Base-by-base conservation (phyloP, 1,140 invertebrate genomes). In the Caenorhabditis briggsae region DNA sequence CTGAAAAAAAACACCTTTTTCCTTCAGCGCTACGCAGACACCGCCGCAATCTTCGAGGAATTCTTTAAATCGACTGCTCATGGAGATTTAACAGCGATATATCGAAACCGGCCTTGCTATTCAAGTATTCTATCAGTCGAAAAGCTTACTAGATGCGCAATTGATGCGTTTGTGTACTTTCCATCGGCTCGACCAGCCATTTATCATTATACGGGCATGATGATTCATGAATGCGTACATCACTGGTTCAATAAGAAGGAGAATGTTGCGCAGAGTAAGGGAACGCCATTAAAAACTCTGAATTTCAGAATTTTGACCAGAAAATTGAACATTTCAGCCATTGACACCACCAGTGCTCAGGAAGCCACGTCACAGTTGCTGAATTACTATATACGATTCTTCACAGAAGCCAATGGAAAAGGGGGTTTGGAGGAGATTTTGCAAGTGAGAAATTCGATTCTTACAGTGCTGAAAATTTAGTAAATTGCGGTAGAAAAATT, bases 221-320 rank as follows among this genome's bases (percentile, higher is more conserved):
- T 86, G 18, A 56, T 86, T 6, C 85, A 86, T 18, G 85, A 86
- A 65, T 85, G n/a, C 11, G 64, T 55, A 2, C 65, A 86, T 41
- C n/a, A 43, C 18, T 86, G 74, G 43, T 74, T 86, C 23, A 50
- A 20, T n/a, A 11, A 59, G 33, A 59, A 59, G 43, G 85, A 86
- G 78, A 86, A 86, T 18, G 46, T 70, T 11, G 2, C 48, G 48
- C 25, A 41, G 7, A 48, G 85, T 86, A 53, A 50, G 61, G 50
- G 25, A 58, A 18, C 23, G 14, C n/a, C 5, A 9, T 20, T 46
- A 25, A 16, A 0, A 23, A 43, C 18, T 9, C 25, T 3, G 5
- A 84, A 56, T 6, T 0, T n/a, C 56, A 20, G 8, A n/a, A 18
- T 8, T n/a, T n/a, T 8, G n/a, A 58, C 8, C n/a, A 1, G 20